Base-by-base conservation (phyloP, 2,113 vertebrate species). In the Marcusenius ussheri region DNA sequence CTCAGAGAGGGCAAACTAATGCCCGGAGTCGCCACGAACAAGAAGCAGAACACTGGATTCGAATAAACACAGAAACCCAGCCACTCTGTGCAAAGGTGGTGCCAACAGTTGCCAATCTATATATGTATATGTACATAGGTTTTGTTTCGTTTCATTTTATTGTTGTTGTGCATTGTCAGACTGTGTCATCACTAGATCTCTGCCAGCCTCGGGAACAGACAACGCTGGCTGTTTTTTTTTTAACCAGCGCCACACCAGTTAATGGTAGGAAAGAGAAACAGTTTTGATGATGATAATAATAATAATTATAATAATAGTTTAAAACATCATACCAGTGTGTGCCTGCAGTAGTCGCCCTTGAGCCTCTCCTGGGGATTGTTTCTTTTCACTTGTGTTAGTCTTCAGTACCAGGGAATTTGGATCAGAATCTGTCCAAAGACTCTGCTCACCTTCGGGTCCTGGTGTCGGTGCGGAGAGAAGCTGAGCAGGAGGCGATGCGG, bases 41-140 rank as follows among this genome's bases (percentile, higher is more conserved):
- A 92, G 93, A 83, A 90, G 93, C 91, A 93, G 93, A 93, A 94
- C 92, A 89, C 91, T 92, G 93, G 74, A 42, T 80, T 51, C 53
- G 90, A 70, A 83, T 66, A 74, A 46, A 49, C 15, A 39, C 46
- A 83, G 47, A 39, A 87, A 89, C 50, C 53, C 95, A 95, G 97
- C 97, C 96, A 97, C 97, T 96, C 97, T 97, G 89, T 27, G 95
- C 95, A 92, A 90, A 80, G 42, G 70, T 3, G 97, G 97, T 97
- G 98, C 97, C 95, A 96, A 95, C 97, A 97, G 97, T 98, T 99
- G 98, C 98, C 98, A 99, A 99, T 98, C 95, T 97, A 97, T 97
- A 94, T 95, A 93, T 95, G 94, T 96, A 95, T 89, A 88, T 91
- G 86, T 89, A 91, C 88, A 91, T 92, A 90, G 70, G 62, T 70